Evolutionary conservation across 2,888 invertebrate species (phyloP).

Genomic region (Campoplex nolae): DNA sequence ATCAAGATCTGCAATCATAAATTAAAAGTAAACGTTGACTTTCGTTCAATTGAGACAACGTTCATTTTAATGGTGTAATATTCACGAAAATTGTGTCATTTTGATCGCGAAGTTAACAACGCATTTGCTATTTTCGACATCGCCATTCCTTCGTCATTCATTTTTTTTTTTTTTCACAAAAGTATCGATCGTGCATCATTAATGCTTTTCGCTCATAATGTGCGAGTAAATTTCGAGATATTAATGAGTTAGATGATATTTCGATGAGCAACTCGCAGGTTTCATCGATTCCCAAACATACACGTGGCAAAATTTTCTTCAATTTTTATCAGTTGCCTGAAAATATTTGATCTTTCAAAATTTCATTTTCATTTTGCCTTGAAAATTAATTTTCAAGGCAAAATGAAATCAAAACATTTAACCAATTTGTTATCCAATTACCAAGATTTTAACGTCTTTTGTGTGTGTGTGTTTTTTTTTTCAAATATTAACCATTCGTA

Average conservation of each 20-base stretch:
- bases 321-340: background rate
- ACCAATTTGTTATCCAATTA: background rate
- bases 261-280: background rate
- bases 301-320: background rate
- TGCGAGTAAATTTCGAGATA: background rate
- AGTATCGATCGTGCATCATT: background rate
- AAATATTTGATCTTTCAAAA: background rate
- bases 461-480: background rate
- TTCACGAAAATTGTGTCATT: background rate
- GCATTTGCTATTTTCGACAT: background rate
- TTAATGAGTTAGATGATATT: background rate
- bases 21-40: background rate
- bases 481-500: background rate
- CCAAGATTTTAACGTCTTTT: background rate
- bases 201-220: no score
- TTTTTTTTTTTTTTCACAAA: background rate
- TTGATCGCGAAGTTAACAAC: background rate
- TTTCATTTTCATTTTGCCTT: background rate
- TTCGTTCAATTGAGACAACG: background rate
- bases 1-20: conserved; percentile 88
- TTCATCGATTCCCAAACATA: background rate
- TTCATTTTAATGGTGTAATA: background rate
- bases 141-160: background rate
- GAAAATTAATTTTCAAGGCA: background rate
- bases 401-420: background rate